Evolutionary conservation across 1,140 invertebrate species (phyloP), one percentile per base, ranked within the genome.

Genomic region (Bicyclus anynana): DNA sequence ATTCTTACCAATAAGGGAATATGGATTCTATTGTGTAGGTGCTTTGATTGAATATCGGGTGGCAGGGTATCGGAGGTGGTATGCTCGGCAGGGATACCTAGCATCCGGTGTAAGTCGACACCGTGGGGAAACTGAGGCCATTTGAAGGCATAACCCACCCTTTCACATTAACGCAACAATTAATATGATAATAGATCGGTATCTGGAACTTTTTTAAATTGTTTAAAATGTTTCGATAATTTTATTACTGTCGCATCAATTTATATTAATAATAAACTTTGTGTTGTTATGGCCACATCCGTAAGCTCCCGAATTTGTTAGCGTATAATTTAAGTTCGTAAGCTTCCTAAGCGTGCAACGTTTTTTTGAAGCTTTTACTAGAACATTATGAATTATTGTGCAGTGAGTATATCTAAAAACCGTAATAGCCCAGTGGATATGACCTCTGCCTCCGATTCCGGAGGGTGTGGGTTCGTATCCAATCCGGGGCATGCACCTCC

Each of bases 51-150:
- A 35, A 27, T 47, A 64, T 72, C 12, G 12, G 0, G 13, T 48
- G 16, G 13, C 16, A n/a, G 12, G 17, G 17, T 37, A 54, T 37
- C 38, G 60, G 62, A 67, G 65, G 63, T 77, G 80, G 71, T 75
- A 62, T 67, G 60, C 59, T 63, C 62, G 71, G 71, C 72, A 77
- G 76, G 71, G 72, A 77, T 75, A 76, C 71, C 67, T 77, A 72
- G 69, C 75, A 84, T 86, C 83, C 83, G 81, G 84, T 82, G 84
- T 82, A 87, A 87, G 65, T 17, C 66, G 76, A 87, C 74, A 82
- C 72, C 80, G 80, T 82, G 84, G 80, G 83, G 83, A 84, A 81
- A 69, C 74, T 66, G 61, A 65, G 62, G 68, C 65, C 64, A 72
- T 75, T 77, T 77, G 69, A 60, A 62, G 60, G 61, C 62, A 66